phyloP scores from a whole-genome alignment of 2,113 vertebrate species.

The Sitta europaea region DNA sequence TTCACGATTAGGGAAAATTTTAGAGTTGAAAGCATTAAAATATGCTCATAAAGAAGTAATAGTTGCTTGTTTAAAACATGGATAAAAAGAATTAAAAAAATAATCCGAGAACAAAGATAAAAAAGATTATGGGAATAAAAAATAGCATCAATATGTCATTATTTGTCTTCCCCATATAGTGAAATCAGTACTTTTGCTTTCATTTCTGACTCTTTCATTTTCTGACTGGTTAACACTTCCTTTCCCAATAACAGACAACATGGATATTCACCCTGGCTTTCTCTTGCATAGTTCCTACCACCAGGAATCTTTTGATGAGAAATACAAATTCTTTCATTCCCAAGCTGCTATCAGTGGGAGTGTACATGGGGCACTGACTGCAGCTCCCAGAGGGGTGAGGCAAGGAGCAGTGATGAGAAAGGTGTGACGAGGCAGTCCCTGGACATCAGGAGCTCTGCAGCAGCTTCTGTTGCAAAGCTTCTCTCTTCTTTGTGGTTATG shows the following conservation, averaged over 20 bases:
- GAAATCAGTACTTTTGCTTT: not conserved
- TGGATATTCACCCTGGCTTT: not conserved
- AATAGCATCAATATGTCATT: not conserved
- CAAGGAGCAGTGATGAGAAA: not conserved
- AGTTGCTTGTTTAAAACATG: not conserved
- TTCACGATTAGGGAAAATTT: not conserved
- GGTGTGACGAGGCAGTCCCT: fast-evolving
- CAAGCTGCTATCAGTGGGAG: not conserved
- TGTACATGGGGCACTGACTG: fast-evolving
- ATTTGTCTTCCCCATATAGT: not conserved
- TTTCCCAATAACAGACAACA: not conserved
- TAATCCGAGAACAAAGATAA: not conserved
- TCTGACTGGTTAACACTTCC: not conserved
- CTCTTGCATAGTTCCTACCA: not conserved
- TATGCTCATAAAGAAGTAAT: not conserved
- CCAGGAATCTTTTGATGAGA: not conserved
- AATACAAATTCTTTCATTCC: not conserved
- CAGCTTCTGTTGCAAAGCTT: not conserved
- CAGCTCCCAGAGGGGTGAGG: not conserved
- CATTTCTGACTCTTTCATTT: not conserved
- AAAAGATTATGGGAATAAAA: not conserved
- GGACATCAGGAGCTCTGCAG: not conserved
- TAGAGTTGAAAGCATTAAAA: not conserved
- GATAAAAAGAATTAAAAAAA: not conserved
- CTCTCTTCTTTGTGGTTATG: not conserved